phyloP scores from a whole-genome alignment of 2,888 invertebrate genomes.

The Trissolcus japonicus region DNA sequence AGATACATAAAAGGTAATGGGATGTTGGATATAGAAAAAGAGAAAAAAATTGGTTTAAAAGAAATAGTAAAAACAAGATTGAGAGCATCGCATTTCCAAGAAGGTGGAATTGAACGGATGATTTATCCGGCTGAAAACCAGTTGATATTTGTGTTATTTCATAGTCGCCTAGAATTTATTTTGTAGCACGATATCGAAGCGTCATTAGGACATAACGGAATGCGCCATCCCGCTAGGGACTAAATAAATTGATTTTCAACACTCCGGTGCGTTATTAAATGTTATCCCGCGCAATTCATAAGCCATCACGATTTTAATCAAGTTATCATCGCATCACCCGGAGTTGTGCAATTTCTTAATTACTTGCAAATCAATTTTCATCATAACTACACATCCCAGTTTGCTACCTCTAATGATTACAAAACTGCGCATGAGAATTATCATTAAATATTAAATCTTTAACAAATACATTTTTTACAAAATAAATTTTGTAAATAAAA shows the following conservation, averaged over 20 bases:
- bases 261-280: conserved; percentile 35
- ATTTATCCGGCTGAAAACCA: conserved; percentile 16
- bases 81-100: too few relatives aligned
- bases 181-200: conserved; percentile 31
- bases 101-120: neutral
- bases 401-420: conserved; percentile 2
- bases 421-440: too few relatives aligned
- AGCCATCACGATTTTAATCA: conserved; percentile 29
- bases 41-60: too few relatives aligned
- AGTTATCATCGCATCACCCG: conserved; percentile 11
- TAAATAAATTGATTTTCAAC: conserved; percentile 50
- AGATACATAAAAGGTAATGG: too few relatives aligned
- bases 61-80: too few relatives aligned
- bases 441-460: too few relatives aligned
- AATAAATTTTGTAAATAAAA: too few relatives aligned
- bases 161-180: conserved; percentile 22
- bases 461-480: too few relatives aligned
- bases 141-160: conserved; percentile 26
- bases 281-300: conserved; percentile 24
- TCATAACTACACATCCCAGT: too few relatives aligned
- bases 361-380: too few relatives aligned
- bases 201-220: conserved; percentile 47
- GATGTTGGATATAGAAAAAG: too few relatives aligned
- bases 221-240: conserved; percentile 21
- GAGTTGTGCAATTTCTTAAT: neutral